A percentile compares a stretch with the other conserved stretches of the same genome.
phyloP scores from a whole-genome alignment of 2,888 invertebrate species.

The Cataglyphis albicans region DNA sequence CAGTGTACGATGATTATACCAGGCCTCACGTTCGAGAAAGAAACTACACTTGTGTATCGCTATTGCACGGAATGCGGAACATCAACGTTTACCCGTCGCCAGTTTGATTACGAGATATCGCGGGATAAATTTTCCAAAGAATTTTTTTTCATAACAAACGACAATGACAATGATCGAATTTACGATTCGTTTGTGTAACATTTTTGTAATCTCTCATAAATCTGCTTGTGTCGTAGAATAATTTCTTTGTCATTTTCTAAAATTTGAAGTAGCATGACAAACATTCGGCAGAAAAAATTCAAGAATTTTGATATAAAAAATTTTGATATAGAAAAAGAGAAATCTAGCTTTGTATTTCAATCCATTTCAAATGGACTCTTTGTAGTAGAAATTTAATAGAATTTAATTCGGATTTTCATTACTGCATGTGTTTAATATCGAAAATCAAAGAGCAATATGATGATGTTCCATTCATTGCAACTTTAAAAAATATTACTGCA shows the following conservation, averaged over 20 bases:
- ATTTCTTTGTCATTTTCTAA: not conserved
- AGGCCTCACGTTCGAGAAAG: conserved; percentile 34
- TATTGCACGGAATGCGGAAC: conserved; percentile 21
- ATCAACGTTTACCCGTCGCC: not conserved
- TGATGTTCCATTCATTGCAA: not conserved
- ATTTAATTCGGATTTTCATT: not conserved
- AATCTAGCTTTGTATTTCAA: not conserved
- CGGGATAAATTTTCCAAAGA: not conserved
- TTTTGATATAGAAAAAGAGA: not conserved
- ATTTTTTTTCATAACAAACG: not conserved
- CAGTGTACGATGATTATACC: conserved; percentile 33
- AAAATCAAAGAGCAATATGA: not conserved
- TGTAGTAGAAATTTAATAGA: not conserved
- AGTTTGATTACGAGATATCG: conserved; percentile 6
- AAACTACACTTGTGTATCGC: conserved; percentile 32
- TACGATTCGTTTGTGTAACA: not conserved
- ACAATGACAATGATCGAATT: conserved; percentile 6
- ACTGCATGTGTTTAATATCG: conserved; percentile 1
- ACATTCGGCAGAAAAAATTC: not conserved
- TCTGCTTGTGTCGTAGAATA: not conserved
- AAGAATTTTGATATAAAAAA: not conserved
- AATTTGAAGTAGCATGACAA: not conserved
- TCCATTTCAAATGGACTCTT: not conserved
- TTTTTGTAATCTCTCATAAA: not conserved
- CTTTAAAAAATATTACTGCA: not conserved